Base-by-base conservation (phyloP, 2,113 vertebrate genomes). In the Eulemur rufifrons region DNA sequence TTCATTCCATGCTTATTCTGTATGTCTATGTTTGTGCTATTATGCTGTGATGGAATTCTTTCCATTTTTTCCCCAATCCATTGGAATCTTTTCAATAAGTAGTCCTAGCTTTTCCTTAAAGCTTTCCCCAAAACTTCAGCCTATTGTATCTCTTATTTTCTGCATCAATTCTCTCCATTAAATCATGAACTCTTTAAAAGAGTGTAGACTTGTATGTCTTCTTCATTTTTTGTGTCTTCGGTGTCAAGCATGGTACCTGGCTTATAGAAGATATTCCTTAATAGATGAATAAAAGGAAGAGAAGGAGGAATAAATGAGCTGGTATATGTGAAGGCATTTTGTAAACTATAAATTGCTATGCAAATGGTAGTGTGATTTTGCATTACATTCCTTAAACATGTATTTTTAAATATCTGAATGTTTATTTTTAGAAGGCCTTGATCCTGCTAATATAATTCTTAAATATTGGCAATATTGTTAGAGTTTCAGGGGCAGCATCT, bases 251-350 rank as follows among this genome's bases (percentile, higher is more conserved):
- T 86, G 29, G 47, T 96, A 8, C 83, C 37, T 96, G 34, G 29
- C 71, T 73, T 68, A 13, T 77, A 59, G 76, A 59, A 89, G 20
- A 50, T 95, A 68, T 73, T 85, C 29, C 47, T 85, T 97, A 29
- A 85, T 88, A 63, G 11, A 25, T 74, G 39, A 34, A 34, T 73
- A 77, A 34, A 93, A 78, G 32, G 45, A 85, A 93, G 82, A 83
- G 39, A 94, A 13, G 42, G n/a, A 94, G 29, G 18, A 68, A 86
- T 82, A 89, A 91, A 89, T 92, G 47, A 89, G 20, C 63, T 95
- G 12, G 17, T 74, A 63, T 80, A 94, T 74, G 64, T 95, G 86
- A 96, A 96, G 74, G 87, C 78, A 96, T 96, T 97, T 97, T 96
- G 50, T 95, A 96, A 97, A 83, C 86, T 95, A 61, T 88, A 91